These are phyloP conservation scores for Urosaurus nigricauda DNA, from an alignment of 2,797 vertebrate genomes.

Conservation along the genomic window DNA sequence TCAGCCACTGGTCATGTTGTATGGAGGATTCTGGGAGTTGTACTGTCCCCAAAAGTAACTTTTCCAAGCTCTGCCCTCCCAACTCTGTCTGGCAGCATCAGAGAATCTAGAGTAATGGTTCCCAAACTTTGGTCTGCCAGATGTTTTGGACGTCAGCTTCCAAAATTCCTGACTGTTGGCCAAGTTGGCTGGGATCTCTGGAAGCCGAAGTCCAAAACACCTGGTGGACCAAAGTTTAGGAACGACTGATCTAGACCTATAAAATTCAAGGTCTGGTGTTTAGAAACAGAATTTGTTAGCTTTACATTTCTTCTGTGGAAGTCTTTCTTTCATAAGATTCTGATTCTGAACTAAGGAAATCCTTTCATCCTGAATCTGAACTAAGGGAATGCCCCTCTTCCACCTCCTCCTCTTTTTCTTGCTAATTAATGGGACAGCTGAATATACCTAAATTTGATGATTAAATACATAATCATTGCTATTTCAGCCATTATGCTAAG, in stretches of 20 bases:
- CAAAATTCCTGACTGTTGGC: no score
- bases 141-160: no score
- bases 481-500: background rate
- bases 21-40: background rate
- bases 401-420: no score
- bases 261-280: background rate
- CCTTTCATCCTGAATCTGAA: background rate
- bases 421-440: background rate
- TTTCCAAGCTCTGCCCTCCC: background rate
- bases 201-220: no score
- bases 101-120: background rate
- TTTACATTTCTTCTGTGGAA: background rate
- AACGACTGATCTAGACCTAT: no score
- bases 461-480: background rate
- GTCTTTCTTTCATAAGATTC: no score
- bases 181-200: no score
- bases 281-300: background rate
- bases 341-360: background rate
- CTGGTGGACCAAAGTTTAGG: no score
- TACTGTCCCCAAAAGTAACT: background rate
- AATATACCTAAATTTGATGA: background rate
- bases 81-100: background rate
- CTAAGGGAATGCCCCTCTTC: no score
- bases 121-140: no score
- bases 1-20: background rate